Evolutionary conservation across 2,113 vertebrate genomes (phyloP).

Genomic region (Progne subis): DNA sequence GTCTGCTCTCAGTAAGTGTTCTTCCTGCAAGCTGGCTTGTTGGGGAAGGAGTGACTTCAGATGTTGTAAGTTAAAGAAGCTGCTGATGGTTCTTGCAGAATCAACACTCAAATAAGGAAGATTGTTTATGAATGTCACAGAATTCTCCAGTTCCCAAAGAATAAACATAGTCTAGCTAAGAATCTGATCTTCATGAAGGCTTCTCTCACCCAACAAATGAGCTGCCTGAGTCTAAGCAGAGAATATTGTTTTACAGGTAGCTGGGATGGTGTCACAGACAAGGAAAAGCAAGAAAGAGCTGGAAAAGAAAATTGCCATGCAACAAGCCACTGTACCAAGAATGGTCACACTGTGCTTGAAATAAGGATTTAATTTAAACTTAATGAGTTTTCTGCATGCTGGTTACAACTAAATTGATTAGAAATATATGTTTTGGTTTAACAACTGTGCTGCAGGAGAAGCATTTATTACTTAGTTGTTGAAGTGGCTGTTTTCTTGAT

Average conservation of each 20-base stretch:
- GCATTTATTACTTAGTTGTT: constrained; percentile 25
- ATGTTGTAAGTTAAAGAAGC: not conserved
- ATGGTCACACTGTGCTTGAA: constrained; percentile 6
- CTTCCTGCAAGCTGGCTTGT: not conserved
- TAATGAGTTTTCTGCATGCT: constrained; percentile 30
- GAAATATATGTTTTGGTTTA: constrained; percentile 37
- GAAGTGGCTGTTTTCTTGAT: not conserved
- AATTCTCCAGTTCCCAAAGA: not conserved
- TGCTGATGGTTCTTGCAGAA: not conserved
- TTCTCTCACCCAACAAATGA: not conserved
- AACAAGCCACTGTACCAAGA: not conserved
- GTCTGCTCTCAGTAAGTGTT: not conserved
- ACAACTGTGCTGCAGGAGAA: constrained; percentile 6
- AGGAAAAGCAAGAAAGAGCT: not conserved
- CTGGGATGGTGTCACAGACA: not conserved
- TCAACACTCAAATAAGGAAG: not conserved
- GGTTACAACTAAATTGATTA: constrained; percentile 33
- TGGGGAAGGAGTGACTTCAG: not conserved
- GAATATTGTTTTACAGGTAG: not conserved
- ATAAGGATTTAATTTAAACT: constrained; percentile 39
- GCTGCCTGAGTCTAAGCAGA: not conserved
- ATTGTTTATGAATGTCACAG: accelerated
- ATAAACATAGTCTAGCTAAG: not conserved
- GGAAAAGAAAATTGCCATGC: not conserved
- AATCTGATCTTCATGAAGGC: not conserved